phyloP scores from a whole-genome alignment of 2,797 vertebrate species.

The Chiroxiphia lanceolata region DNA sequence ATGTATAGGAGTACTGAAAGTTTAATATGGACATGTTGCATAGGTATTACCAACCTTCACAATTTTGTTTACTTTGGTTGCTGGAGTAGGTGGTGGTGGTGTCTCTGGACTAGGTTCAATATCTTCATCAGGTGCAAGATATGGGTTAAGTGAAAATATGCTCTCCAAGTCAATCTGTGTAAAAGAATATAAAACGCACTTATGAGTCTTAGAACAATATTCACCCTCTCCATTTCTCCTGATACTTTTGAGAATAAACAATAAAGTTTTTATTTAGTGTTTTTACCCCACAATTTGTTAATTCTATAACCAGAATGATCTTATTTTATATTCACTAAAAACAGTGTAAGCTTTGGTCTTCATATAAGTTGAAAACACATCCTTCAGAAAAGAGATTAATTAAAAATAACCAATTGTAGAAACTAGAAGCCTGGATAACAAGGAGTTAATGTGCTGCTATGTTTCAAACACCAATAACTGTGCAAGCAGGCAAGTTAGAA shows the following conservation, averaged over 20 bases:
- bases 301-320: neutral
- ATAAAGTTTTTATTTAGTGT: neutral
- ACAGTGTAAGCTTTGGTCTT: neutral
- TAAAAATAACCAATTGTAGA: neutral
- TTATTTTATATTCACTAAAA: neutral
- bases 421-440: neutral
- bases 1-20: neutral
- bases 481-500: neutral
- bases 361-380: neutral
- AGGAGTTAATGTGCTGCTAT: neutral
- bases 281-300: neutral
- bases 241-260: neutral
- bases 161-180: slow-evolving; percentile 92
- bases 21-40: neutral
- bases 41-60: slow-evolving; percentile 82
- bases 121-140: slow-evolving; percentile 90
- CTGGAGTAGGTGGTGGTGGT: slow-evolving; percentile 82
- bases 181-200: neutral
- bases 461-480: neutral
- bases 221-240: neutral
- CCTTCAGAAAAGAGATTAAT: neutral
- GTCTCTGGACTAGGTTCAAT: slow-evolving; percentile 87
- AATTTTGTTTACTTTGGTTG: slow-evolving; percentile 87
- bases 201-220: slow-evolving; percentile 12
- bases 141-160: slow-evolving; percentile 91